phyloP scores from a whole-genome alignment of 2,113 vertebrate genomes.

The Canis aureus region DNA sequence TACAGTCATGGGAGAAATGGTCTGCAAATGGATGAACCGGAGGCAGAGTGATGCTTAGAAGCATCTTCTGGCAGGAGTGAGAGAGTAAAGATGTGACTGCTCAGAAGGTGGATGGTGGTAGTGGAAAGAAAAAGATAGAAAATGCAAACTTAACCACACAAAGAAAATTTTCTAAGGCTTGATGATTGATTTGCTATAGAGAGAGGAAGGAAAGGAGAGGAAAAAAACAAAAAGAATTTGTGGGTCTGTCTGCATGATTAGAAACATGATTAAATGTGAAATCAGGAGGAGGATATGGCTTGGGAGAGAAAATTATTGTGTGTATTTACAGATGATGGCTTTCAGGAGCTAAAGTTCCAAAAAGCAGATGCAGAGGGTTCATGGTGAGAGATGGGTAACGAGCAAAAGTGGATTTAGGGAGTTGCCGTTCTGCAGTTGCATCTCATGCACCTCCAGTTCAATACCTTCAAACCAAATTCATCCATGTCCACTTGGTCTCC shows the following conservation, averaged over 20 bases:
- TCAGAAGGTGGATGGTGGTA: not conserved
- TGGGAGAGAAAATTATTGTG: not conserved
- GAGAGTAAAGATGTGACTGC: fast-evolving
- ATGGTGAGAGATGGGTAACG: not conserved
- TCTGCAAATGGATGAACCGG: not conserved
- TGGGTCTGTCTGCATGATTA: not conserved
- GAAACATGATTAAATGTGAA: not conserved
- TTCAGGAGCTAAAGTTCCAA: not conserved
- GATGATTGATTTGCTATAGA: too few species aligned
- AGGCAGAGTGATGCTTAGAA: not conserved
- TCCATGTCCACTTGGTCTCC: not conserved
- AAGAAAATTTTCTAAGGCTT: too few species aligned
- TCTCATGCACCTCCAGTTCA: not conserved
- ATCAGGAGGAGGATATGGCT: not conserved
- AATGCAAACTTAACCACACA: too few species aligned
- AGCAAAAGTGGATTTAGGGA: not conserved
- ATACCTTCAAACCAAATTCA: too few species aligned
- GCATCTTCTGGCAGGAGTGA: not conserved
- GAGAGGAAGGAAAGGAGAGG: not conserved
- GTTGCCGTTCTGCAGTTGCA: not conserved
- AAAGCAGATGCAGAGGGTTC: not conserved
- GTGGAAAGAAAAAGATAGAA: not conserved
- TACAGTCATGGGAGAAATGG: not conserved
- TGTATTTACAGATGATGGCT: not conserved
- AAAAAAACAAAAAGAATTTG: not conserved